A percentile compares a stretch with the other conserved stretches of the same genome.
Conservation (phyloP, 2,888 invertebrate genomes). For the Crepidodera aurea region DNA sequence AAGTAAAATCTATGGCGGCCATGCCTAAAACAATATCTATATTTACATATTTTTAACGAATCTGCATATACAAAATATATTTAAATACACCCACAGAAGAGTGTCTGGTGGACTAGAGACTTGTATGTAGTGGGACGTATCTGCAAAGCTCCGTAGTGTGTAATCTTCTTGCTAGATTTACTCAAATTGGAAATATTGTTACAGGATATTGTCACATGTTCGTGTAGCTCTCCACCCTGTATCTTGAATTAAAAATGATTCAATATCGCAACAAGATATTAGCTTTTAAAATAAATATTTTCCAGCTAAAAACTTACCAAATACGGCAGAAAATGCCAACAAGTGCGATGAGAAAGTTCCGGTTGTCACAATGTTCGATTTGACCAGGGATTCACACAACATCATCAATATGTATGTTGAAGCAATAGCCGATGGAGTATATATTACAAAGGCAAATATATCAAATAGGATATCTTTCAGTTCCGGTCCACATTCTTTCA, state of each 20-base stretch:
- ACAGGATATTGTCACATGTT: no score
- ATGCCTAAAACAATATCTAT: slow-evolving; percentile 38
- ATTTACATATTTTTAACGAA: background rate
- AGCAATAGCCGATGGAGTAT: slow-evolving; percentile 64
- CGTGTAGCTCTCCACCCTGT: no score
- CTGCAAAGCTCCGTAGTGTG: no score
- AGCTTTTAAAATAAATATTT: no score
- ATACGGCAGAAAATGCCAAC: slow-evolving; percentile 57
- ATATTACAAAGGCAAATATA: slow-evolving; percentile 61
- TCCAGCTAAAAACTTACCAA: slow-evolving; percentile 56
- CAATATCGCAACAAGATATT: no score
- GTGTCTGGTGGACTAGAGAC: no score
- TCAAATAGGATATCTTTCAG: slow-evolving; percentile 63
- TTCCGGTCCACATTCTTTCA: slow-evolving; percentile 60
- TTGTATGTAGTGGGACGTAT: no score
- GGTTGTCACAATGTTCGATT: slow-evolving; percentile 48
- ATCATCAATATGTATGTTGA: slow-evolving; percentile 61
- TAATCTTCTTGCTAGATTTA: no score
- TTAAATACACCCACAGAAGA: no score
- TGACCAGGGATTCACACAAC: slow-evolving; percentile 58
- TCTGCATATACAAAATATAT: background rate
- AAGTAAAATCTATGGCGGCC: slow-evolving; percentile 60
- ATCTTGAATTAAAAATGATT: no score
- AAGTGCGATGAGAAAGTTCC: slow-evolving; percentile 54
- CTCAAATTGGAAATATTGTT: no score